Evolutionary conservation across 1,140 invertebrate genomes (phyloP), one percentile per base, ranked within the genome.

Genomic region (Subanguina moxae): DNA sequence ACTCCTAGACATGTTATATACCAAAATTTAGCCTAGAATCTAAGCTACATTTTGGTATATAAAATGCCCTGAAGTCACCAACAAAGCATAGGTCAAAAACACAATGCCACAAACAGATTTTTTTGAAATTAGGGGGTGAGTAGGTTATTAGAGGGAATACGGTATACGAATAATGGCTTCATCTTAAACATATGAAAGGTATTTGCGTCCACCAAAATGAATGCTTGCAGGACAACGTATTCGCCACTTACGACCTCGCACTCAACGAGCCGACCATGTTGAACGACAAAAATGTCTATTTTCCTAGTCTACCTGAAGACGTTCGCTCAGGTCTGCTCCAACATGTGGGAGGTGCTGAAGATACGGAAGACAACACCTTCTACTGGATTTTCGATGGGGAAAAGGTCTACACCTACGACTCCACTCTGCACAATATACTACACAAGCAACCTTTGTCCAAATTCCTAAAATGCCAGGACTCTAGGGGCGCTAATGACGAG

Each of bases 151-250:
- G n/a, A n/a, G n/a, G n/a, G n/a, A n/a, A n/a, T n/a, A n/a, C n/a
- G n/a, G n/a, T n/a, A n/a, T n/a, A n/a, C n/a, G n/a, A n/a, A n/a
- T n/a, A n/a, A n/a, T n/a, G n/a, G n/a, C n/a, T n/a, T n/a, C n/a
- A n/a, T n/a, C n/a, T n/a, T n/a, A n/a, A n/a, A n/a, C n/a, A n/a
- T n/a, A n/a, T n/a, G n/a, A n/a, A n/a, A n/a, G n/a, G n/a, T n/a
- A n/a, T n/a, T n/a, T n/a, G n/a, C n/a, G n/a, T n/a, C n/a, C n/a
- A n/a, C n/a, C n/a, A n/a, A n/a, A n/a, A n/a, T n/a, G n/a, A n/a
- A n/a, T n/a, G n/a, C 70, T 23, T 73, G 52, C 32, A 74, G 72
- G 75, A 61, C 42, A 59, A 74, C 21, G 74, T 74, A n/a, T 74
- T 74, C 56, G 72, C 72, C 43, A 77, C 72, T 23, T 74, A 74